These are phyloP conservation scores for Parazoanthus darwini DNA, from an alignment of 92 coral and sea anemone species.

Conservation along the genomic window DNA sequence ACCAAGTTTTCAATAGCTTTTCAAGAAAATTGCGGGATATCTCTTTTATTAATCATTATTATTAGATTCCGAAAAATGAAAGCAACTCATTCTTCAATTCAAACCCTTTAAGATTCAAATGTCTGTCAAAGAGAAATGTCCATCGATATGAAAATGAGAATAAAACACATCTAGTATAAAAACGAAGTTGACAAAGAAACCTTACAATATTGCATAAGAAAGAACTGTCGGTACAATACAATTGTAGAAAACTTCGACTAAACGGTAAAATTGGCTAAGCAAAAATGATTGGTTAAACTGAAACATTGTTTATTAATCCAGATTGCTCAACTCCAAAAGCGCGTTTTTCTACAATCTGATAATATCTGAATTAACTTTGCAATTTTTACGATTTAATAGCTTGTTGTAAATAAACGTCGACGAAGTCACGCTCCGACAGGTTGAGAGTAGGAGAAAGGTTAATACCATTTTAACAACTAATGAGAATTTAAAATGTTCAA, in stretches of 20 bases:
- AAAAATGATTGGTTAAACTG: neutral
- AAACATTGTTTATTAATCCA: neutral
- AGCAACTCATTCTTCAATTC: neutral
- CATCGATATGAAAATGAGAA: neutral
- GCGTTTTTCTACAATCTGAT: neutral
- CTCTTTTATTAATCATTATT: neutral
- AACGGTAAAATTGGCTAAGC: neutral
- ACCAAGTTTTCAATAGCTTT: neutral
- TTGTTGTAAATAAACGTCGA: neutral
- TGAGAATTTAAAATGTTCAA: neutral
- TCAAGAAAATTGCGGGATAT: neutral
- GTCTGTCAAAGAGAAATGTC: neutral
- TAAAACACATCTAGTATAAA: neutral
- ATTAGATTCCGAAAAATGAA: neutral
- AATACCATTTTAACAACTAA: neutral
- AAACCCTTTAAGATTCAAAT: too few relatives aligned
- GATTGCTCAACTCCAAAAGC: neutral
- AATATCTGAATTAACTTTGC: too few relatives aligned
- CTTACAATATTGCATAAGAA: neutral
- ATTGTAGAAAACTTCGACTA: neutral
- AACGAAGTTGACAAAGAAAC: neutral
- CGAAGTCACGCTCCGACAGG: neutral
- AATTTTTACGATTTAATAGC: too few relatives aligned
- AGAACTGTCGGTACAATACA: neutral
- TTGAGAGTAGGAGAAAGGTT: neutral